Evolutionary conservation across 2,797 vertebrate species (phyloP).

Genomic region (Neoniphon sammara): DNA sequence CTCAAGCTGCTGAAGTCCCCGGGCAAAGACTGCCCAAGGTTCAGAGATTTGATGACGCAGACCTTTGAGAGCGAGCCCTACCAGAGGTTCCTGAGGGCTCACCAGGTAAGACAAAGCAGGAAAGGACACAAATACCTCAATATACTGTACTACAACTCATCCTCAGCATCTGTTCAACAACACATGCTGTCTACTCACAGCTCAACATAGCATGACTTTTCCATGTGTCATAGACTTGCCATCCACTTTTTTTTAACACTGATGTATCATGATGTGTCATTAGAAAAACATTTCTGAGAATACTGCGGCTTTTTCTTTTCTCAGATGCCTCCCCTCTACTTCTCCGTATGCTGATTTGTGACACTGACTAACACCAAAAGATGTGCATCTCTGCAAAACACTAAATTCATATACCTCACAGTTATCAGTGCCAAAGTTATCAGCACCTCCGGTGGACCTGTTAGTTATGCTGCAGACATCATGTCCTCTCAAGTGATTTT

Average conservation of each 20-base stretch:
- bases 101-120: constrained; percentile 76
- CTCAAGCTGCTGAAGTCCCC: constrained; percentile 85
- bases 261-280: constrained; percentile 8
- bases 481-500: constrained; percentile 74
- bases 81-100: constrained; percentile 80
- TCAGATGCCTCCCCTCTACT: constrained; percentile 18
- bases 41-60: constrained; percentile 83
- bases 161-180: constrained; percentile 41
- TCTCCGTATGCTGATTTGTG: constrained; percentile 19
- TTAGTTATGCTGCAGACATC: constrained; percentile 71
- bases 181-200: constrained; percentile 28
- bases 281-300: constrained; percentile 35
- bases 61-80: constrained; percentile 82
- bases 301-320: constrained; percentile 14
- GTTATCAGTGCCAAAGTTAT: constrained; percentile 58
- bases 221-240: constrained; percentile 49
- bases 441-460: constrained; percentile 71
- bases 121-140: neutral
- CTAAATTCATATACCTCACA: constrained; percentile 58
- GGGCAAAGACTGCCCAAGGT: constrained; percentile 83
- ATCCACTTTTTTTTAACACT: constrained; percentile 31
- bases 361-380: constrained; percentile 42
- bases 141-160: constrained; percentile 4
- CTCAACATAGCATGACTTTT: constrained; percentile 29
- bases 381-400: constrained; percentile 55